phyloP scores from a whole-genome alignment of 2,888 invertebrate genomes.

The Gari tellinella region DNA sequence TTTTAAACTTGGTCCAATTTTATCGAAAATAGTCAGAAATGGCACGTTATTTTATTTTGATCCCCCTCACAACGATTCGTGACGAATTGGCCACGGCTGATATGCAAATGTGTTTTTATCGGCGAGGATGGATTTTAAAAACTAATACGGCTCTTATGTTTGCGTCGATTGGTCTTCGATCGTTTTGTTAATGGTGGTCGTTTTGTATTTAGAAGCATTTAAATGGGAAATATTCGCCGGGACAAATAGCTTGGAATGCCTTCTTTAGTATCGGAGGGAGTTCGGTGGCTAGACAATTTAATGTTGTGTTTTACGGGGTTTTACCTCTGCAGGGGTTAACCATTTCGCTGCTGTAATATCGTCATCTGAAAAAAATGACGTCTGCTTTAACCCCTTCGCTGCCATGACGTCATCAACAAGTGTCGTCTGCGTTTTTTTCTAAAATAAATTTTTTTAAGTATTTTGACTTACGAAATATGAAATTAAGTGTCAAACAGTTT shows the following conservation, averaged over 20 bases:
- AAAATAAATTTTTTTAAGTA: too few relatives aligned
- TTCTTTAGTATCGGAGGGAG: too few relatives aligned
- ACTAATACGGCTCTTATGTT: slow-evolving; percentile 48
- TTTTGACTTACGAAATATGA: too few relatives aligned
- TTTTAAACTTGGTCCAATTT: slow-evolving; percentile 60
- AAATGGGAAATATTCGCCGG: slow-evolving; percentile 23
- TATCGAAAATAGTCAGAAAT: slow-evolving; percentile 60
- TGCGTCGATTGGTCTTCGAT: slow-evolving; percentile 41
- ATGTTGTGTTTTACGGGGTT: too few relatives aligned
- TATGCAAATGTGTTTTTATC: slow-evolving; percentile 63
- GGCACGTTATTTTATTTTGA: slow-evolving; percentile 51
- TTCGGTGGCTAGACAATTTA: too few relatives aligned
- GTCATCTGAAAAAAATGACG: too few relatives aligned
- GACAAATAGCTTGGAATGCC: not conserved
- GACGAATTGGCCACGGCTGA: slow-evolving; percentile 49
- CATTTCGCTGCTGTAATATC: too few relatives aligned
- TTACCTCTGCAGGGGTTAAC: too few relatives aligned
- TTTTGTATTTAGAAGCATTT: slow-evolving; percentile 29
- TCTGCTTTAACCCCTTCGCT: too few relatives aligned
- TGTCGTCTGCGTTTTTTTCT: too few relatives aligned
- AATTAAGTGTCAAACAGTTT: too few relatives aligned
- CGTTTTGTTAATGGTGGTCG: slow-evolving; percentile 39
- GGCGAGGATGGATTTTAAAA: slow-evolving; percentile 50
- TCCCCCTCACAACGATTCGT: slow-evolving; percentile 43
- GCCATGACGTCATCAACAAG: too few relatives aligned